A percentile compares a stretch with the other conserved stretches of the same genome.
Evolutionary conservation across 2,797 vertebrate species (phyloP).

Genomic region (Coregonus ussuriensis): DNA sequence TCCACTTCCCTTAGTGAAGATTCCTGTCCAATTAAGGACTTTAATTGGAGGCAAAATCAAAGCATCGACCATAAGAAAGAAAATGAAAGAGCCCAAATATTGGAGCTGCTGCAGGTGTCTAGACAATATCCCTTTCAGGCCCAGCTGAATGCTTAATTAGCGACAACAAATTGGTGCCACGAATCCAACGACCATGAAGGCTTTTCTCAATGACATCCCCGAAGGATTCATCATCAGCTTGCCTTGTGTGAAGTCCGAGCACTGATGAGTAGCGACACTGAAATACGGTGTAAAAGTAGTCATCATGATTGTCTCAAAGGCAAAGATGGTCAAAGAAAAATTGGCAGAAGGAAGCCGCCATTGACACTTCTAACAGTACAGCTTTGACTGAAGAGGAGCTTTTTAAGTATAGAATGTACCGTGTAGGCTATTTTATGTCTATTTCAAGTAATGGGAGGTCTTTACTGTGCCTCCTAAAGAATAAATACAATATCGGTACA

Average conservation of each 20-base stretch:
- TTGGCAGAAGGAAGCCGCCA: background rate
- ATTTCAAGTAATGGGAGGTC: background rate
- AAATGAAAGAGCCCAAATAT: constrained; percentile 38
- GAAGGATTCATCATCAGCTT: background rate
- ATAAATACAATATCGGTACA: background rate
- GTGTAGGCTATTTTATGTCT: no score
- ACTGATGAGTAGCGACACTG: background rate
- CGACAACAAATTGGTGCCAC: constrained; percentile 23
- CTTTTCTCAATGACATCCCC: constrained; percentile 4
- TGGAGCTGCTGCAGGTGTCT: constrained; percentile 60
- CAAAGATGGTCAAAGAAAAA: background rate
- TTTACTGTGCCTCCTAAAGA: constrained; percentile 2
- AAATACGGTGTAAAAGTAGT: background rate
- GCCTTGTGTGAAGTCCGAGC: background rate
- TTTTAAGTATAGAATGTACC: no score
- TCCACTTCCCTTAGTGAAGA: background rate
- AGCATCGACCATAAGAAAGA: constrained; percentile 18
- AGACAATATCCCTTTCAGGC: constrained; percentile 44
- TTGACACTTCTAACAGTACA: background rate
- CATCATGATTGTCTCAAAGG: background rate
- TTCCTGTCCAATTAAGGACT: constrained; percentile 25
- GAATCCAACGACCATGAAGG: constrained; percentile 15
- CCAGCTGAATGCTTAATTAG: constrained; percentile 42
- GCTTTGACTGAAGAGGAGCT: background rate
- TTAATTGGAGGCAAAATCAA: constrained; percentile 45